Evolutionary conservation across 2,888 invertebrate genomes (phyloP).

Genomic region (Alloscopus bannaensis): DNA sequence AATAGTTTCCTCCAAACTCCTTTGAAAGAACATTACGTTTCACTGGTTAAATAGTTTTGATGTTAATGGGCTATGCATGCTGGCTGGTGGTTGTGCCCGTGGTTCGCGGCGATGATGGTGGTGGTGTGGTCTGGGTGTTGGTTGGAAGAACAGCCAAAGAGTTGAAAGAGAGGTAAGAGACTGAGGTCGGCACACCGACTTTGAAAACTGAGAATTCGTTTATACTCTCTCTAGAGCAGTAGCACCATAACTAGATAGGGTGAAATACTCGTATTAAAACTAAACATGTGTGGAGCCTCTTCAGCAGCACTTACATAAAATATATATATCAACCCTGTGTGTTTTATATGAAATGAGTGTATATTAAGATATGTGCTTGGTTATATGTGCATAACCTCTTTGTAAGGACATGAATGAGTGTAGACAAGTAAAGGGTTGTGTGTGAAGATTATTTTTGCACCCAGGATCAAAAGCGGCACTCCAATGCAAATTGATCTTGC

Average conservation of each 20-base stretch:
- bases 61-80: conserved; percentile 64
- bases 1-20: conserved; percentile 14
- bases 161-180: conserved; percentile 57
- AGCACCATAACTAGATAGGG: neutral
- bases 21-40: conserved; percentile 57
- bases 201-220: conserved; percentile 62
- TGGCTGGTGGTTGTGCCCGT: conserved; percentile 57
- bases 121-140: conserved; percentile 44
- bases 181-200: conserved; percentile 61
- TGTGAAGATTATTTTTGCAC: conserved; percentile 72
- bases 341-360: neutral
- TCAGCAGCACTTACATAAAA: conserved; percentile 21
- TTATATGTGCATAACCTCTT: neutral
- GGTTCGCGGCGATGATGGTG: conserved; percentile 57
- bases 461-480: conserved; percentile 71
- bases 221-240: conserved; percentile 34
- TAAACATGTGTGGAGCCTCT: conserved; percentile 23
- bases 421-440: conserved; percentile 56
- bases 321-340: neutral
- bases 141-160: conserved; percentile 55
- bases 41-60: conserved; percentile 63
- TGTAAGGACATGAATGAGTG: conserved; percentile 41
- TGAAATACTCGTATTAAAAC: conserved; percentile 26
- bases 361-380: neutral
- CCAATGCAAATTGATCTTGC: conserved; percentile 71